These are phyloP conservation scores for Meda fulgida DNA, from an alignment of 2,797 vertebrate species.

Conservation along the genomic window DNA sequence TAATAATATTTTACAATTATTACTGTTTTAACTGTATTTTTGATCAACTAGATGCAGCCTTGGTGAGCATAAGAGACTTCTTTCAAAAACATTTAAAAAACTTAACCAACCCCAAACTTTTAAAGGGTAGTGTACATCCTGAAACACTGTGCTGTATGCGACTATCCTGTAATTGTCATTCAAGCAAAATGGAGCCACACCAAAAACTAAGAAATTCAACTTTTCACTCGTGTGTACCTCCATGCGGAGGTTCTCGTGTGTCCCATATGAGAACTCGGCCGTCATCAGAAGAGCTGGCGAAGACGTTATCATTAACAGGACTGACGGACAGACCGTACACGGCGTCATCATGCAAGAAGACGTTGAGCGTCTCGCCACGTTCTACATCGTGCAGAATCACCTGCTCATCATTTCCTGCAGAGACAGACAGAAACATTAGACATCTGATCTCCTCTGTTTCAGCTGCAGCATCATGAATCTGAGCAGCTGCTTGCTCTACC, in stretches of 20 bases:
- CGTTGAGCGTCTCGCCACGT: conserved; percentile 93
- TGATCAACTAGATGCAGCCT: background rate
- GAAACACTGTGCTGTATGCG: background rate
- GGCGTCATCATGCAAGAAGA: conserved; percentile 96
- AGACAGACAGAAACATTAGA: conserved; percentile 63
- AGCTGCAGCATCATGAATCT: background rate
- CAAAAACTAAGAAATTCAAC: background rate
- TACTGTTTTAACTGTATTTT: background rate
- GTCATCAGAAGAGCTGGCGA: conserved; percentile 97
- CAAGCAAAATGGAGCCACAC: background rate
- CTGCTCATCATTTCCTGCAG: conserved; percentile 95
- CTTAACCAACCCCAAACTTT: background rate
- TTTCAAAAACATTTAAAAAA: background rate
- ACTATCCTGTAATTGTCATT: background rate
- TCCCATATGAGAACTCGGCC: conserved; percentile 98
- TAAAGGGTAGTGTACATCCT: background rate
- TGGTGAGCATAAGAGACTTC: background rate
- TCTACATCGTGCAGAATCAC: conserved; percentile 98
- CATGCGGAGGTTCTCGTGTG: conserved; percentile 91
- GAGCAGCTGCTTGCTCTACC: conserved; percentile 76
- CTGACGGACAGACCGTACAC: conserved; percentile 97
- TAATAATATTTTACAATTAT: background rate
- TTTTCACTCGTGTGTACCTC: conserved; percentile 78
- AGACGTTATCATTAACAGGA: conserved; percentile 97
- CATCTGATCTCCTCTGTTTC: background rate